These are phyloP conservation scores for Sigmodon hispidus DNA, from an alignment of 2,113 vertebrate genomes.

Conservation along the genomic window DNA sequence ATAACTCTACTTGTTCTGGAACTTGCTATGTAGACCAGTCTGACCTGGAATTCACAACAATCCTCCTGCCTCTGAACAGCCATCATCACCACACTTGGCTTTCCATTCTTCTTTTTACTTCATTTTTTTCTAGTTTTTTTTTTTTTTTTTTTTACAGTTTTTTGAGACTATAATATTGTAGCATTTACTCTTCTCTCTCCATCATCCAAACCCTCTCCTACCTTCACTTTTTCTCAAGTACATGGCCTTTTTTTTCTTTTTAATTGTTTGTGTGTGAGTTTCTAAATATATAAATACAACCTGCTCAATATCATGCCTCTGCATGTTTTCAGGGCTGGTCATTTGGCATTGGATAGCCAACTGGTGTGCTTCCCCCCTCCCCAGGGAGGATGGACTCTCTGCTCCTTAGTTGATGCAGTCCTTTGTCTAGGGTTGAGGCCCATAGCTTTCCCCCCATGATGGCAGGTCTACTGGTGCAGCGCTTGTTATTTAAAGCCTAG, in stretches of 20 bases:
- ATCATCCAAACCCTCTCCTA: neutral
- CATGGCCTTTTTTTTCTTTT: neutral
- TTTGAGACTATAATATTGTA: neutral
- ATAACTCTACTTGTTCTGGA: too few relatives aligned
- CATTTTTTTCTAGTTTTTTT: too few relatives aligned
- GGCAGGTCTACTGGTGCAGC: neutral
- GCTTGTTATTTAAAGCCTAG: neutral
- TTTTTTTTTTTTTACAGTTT: neutral
- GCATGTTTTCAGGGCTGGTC: neutral
- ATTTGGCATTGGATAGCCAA: neutral
- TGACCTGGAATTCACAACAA: neutral
- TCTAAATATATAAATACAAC: neutral
- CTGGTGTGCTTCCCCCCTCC: too few relatives aligned
- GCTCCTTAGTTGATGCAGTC: neutral
- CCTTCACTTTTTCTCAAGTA: neutral
- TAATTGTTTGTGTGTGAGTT: neutral
- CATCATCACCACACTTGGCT: neutral
- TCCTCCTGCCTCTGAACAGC: neutral
- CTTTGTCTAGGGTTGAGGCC: neutral
- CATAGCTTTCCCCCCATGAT: neutral
- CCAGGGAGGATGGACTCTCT: neutral
- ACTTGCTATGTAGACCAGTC: neutral
- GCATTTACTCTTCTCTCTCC: neutral
- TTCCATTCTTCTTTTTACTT: neutral
- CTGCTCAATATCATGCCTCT: neutral